Evolutionary conservation across 2,888 invertebrate species (phyloP).

Genomic region (Nesidiocoris tenuis): DNA sequence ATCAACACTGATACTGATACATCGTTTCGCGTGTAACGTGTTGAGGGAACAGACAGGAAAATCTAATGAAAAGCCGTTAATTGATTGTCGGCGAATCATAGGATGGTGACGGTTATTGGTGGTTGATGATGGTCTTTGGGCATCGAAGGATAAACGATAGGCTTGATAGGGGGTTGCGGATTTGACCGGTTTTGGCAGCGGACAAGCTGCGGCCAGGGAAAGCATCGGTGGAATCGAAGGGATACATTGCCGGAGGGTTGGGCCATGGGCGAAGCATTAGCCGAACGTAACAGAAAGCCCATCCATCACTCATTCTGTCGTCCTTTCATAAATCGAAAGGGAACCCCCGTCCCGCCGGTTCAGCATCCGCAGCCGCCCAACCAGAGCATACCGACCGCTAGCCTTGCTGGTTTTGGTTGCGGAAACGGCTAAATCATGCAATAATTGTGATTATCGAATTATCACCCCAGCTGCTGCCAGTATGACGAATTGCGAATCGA

Average conservation of each 20-base stretch:
- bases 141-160: neutral
- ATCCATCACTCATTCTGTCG: slow-evolving; percentile 36
- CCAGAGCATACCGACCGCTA: too few species aligned
- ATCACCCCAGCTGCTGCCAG: neutral
- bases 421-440: neutral
- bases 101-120: slow-evolving; percentile 14
- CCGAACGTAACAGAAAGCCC: slow-evolving; percentile 34
- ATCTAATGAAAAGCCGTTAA: slow-evolving; percentile 34
- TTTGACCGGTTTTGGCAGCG: neutral
- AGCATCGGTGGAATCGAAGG: neutral
- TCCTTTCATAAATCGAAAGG: slow-evolving; percentile 38
- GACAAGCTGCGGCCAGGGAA: neutral
- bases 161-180: neutral
- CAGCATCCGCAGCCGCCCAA: neutral
- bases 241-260: neutral
- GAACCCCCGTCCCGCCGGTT: neutral
- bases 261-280: neutral
- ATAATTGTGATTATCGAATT: neutral
- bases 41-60: neutral
- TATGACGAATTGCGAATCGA: too few species aligned
- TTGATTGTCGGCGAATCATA: slow-evolving; percentile 35
- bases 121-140: neutral
- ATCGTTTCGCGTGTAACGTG: neutral
- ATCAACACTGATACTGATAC: neutral
- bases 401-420: too few species aligned